These are phyloP conservation scores for Brachystomella parvula DNA, from an alignment of 1,140 invertebrate genomes.

Conservation along the genomic window DNA sequence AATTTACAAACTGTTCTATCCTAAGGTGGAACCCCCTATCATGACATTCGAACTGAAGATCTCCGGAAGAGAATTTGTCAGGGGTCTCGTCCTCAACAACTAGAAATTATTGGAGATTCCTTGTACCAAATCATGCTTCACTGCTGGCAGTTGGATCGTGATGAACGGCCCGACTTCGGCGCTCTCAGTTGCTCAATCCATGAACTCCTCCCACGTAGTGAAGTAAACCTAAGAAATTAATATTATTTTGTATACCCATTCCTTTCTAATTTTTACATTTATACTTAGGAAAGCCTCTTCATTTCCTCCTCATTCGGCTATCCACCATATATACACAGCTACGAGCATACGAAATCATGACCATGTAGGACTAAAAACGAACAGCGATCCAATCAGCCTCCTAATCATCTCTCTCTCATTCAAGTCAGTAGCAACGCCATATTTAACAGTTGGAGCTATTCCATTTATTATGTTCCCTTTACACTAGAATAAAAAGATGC, in stretches of 20 bases:
- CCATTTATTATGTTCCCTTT: no score
- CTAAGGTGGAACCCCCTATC: conserved; percentile 65
- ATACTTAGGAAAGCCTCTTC: conserved; percentile 31
- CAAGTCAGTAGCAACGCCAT: no score
- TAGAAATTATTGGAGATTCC: conserved; percentile 58
- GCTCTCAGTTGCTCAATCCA: conserved; percentile 32
- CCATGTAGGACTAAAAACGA: no score
- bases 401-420: no score
- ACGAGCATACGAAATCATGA: conserved; percentile 26
- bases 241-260: background rate
- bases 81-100: conserved; percentile 61
- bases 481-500: no score
- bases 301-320: conserved; percentile 28
- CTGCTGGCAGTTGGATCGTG: conserved; percentile 73
- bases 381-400: no score
- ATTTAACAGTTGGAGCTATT: no score
- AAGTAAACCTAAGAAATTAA: conserved; percentile 20
- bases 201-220: conserved; percentile 33
- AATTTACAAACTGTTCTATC: background rate
- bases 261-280: conserved; percentile 11
- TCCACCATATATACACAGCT: conserved; percentile 34
- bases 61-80: conserved; percentile 58
- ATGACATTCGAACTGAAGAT: conserved; percentile 55
- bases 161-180: conserved; percentile 62
- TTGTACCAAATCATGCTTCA: conserved; percentile 72